These are phyloP conservation scores for Lasius fuliginosus DNA, from an alignment of 2,888 invertebrate species.

Conservation along the genomic window DNA sequence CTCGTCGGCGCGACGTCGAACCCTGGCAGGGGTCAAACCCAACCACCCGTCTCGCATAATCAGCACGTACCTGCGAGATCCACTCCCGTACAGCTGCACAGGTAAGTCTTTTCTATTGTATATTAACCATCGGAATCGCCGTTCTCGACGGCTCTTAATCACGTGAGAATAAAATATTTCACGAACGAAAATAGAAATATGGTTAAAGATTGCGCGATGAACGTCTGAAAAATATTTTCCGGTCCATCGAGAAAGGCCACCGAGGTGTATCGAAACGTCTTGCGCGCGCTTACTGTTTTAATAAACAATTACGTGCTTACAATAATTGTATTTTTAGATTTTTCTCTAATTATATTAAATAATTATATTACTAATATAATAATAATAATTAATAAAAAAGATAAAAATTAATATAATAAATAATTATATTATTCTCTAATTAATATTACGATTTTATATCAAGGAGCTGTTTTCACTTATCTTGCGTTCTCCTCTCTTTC, in stretches of 20 bases:
- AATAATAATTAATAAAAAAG: background rate
- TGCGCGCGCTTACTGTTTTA: background rate
- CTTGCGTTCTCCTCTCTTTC: background rate
- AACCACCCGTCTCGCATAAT: constrained; percentile 84
- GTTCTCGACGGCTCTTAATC: background rate
- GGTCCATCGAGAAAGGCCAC: background rate
- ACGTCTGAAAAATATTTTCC: constrained; percentile 13
- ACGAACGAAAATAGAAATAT: background rate
- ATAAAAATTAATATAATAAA: background rate
- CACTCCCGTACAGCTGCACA: constrained; percentile 84
- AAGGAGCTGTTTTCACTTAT: background rate
- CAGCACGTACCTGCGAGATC: constrained; percentile 84
- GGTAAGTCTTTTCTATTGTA: constrained; percentile 75
- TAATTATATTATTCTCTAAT: background rate
- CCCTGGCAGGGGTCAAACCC: constrained; percentile 82
- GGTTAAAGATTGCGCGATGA: background rate
- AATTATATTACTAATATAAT: background rate
- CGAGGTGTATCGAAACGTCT: background rate
- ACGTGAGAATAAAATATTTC: constrained; percentile 8
- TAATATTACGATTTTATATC: background rate
- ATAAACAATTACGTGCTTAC: background rate
- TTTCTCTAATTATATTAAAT: background rate
- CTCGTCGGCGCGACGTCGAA: constrained; percentile 82
- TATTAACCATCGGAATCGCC: background rate
- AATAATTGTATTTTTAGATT: background rate